Evolutionary conservation across 2,797 vertebrate species (phyloP).

Genomic region (Tamandua tetradactyla): DNA sequence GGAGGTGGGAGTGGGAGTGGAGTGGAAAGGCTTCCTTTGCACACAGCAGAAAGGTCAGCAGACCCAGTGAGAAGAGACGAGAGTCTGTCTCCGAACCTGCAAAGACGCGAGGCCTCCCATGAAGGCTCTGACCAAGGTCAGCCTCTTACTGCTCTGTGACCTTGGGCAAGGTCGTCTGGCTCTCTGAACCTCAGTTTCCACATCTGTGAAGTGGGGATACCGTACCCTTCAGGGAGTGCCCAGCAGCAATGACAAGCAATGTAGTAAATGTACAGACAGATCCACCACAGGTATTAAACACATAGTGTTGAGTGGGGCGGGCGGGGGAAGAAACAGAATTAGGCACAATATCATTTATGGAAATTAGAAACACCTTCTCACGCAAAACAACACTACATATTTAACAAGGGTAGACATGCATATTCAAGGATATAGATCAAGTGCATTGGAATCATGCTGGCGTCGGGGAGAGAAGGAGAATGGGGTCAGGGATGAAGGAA

Average conservation of each 20-base stretch:
- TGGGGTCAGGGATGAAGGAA: too few relatives aligned
- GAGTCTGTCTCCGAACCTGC: neutral
- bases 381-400: neutral
- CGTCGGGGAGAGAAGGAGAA: neutral
- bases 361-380: conserved; percentile 9
- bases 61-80: neutral
- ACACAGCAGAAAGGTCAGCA: neutral
- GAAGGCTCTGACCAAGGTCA: neutral
- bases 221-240: neutral
- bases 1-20: too few relatives aligned
- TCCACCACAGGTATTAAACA: neutral
- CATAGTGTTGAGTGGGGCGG: neutral
- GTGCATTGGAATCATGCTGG: neutral
- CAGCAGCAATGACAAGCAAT: neutral
- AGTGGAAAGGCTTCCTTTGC: too few relatives aligned
- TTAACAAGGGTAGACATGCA: neutral
- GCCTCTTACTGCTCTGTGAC: neutral
- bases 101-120: neutral
- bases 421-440: neutral
- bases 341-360: neutral
- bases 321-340: neutral
- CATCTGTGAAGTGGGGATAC: neutral
- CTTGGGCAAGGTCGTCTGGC: neutral
- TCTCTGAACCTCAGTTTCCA: neutral
- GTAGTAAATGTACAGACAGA: neutral